phyloP scores from a whole-genome alignment of 2,888 invertebrate species.

The Megaustenia siamemsis region DNA sequence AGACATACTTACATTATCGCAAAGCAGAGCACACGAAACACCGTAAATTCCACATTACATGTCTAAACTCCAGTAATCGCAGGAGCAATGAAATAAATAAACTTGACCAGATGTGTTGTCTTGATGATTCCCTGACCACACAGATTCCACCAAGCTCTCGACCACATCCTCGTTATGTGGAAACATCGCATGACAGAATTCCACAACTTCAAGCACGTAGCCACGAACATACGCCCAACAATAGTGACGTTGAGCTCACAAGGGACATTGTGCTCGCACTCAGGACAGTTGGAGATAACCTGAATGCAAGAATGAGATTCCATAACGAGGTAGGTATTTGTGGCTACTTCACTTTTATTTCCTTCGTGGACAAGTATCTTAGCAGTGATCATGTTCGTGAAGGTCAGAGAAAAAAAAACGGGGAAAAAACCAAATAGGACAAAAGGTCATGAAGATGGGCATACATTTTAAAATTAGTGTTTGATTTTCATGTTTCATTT shows the following conservation, averaged over 20 bases:
- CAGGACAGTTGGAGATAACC: conserved; percentile 41
- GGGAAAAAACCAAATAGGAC: too few species aligned
- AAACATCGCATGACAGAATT: background rate
- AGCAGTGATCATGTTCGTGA: too few species aligned
- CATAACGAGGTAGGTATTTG: conserved; percentile 10
- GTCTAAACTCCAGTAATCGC: background rate
- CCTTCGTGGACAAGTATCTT: too few species aligned
- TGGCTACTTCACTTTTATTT: background rate
- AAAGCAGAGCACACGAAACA: background rate
- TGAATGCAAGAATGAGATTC: conserved; percentile 9
- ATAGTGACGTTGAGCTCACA: conserved; percentile 3
- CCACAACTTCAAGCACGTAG: background rate
- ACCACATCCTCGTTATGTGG: too few species aligned
- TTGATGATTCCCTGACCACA: background rate
- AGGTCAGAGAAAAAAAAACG: too few species aligned
- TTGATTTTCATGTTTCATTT: too few species aligned
- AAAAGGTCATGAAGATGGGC: too few species aligned
- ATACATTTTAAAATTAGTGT: too few species aligned
- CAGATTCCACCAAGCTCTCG: background rate
- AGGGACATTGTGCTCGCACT: conserved; percentile 28
- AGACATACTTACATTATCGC: background rate
- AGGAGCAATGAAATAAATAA: background rate
- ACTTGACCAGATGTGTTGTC: background rate
- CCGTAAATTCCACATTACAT: background rate
- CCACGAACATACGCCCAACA: background rate